Evolutionary conservation across 2,113 vertebrate species (phyloP).

Genomic region (Xiphophorus hellerii): DNA sequence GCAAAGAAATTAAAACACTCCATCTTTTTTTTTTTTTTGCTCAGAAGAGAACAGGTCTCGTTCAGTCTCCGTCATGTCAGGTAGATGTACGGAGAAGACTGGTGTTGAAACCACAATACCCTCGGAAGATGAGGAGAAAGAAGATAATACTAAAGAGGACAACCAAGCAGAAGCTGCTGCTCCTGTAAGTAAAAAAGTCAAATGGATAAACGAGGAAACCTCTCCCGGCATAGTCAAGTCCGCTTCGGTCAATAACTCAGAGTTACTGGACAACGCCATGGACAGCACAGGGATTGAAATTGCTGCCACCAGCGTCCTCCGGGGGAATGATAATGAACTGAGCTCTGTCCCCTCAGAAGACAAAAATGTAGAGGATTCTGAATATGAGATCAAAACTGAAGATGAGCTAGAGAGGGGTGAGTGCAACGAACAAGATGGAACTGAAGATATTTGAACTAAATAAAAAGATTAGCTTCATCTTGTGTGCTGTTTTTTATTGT

Average conservation of each 20-base stretch:
- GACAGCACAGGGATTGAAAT: slow-evolving; percentile 54
- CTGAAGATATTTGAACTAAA: slow-evolving; percentile 18
- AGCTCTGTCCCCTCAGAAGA: slow-evolving; percentile 17
- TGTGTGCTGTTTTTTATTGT: not conserved
- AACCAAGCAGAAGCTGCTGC: slow-evolving; percentile 22
- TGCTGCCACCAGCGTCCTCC: slow-evolving; percentile 48
- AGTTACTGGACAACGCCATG: slow-evolving; percentile 22
- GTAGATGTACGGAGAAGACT: slow-evolving; percentile 75
- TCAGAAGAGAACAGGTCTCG: slow-evolving; percentile 67
- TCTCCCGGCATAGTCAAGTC: not conserved
- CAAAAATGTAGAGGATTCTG: slow-evolving; percentile 11
- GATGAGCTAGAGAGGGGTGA: slow-evolving; percentile 80
- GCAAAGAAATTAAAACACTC: not conserved
- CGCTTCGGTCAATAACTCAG: slow-evolving; percentile 28
- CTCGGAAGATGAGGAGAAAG: slow-evolving; percentile 26
- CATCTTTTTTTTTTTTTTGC: slow-evolving; percentile 19
- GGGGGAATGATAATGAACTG: slow-evolving; percentile 35
- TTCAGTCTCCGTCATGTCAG: slow-evolving; percentile 69
- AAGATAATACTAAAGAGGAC: slow-evolving; percentile 12
- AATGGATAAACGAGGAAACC: slow-evolving; percentile 27
- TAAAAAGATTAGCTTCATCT: slow-evolving; percentile 14
- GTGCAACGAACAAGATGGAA: slow-evolving; percentile 56
- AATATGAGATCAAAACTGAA: slow-evolving; percentile 41
- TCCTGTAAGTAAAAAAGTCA: not conserved
- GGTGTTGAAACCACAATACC: slow-evolving; percentile 37